phyloP scores from a whole-genome alignment of 2,797 vertebrate species.

The Hydrolagus colliei region DNA sequence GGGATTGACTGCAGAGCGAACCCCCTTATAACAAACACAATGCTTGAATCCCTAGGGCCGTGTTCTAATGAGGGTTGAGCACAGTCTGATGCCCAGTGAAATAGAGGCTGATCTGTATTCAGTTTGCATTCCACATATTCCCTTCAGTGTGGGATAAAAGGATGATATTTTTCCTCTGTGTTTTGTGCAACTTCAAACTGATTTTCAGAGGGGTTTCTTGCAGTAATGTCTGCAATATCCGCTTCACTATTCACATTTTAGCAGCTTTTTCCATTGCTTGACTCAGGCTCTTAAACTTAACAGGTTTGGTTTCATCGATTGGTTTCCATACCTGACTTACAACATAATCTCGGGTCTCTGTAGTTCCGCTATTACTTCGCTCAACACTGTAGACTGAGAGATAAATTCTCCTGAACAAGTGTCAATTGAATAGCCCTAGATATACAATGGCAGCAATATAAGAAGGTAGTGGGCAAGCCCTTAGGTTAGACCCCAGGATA shows the following conservation, averaged over 20 bases:
- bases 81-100: background rate
- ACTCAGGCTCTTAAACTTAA: background rate
- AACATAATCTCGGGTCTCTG: background rate
- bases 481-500: too few relatives aligned
- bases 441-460: too few relatives aligned
- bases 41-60: conserved; percentile 3
- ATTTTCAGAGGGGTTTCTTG: conserved; percentile 9
- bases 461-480: too few relatives aligned
- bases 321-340: background rate
- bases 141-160: conserved; percentile 27
- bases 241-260: conserved; percentile 16
- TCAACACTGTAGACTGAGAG: background rate
- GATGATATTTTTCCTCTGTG: conserved; percentile 25
- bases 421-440: background rate
- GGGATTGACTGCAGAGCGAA: background rate
- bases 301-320: background rate
- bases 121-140: conserved; percentile 23
- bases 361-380: background rate
- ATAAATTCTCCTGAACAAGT: background rate
- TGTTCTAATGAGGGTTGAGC: conserved; percentile 22
- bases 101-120: conserved; percentile 22
- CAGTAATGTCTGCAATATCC: conserved; percentile 16
- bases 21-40: conserved; percentile 13
- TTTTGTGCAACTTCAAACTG: conserved; percentile 9
- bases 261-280: background rate